Evolutionary conservation across 2,113 vertebrate species (phyloP), one percentile per base, ranked within the genome.

Genomic region (Corvus moneduloides): DNA sequence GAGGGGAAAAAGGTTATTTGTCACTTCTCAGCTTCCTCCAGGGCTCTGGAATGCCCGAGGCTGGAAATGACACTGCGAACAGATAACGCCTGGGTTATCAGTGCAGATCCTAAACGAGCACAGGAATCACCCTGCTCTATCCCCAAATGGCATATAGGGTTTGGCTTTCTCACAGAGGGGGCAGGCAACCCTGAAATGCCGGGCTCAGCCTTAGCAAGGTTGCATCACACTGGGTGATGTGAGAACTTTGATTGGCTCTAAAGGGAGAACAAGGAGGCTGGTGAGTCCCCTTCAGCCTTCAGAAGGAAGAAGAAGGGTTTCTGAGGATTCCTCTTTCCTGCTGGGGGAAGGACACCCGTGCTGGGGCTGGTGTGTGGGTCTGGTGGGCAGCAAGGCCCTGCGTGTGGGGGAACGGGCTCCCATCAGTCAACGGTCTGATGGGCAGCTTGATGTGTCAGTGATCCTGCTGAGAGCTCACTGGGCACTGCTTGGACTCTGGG

Each of bases 171-270:
- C 49, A 10, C 66, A 68, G 28, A 0, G 2, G 16, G 13, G 13
- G 71, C 81, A 61, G 67, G 4, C 13, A 48, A 12, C 5, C 2
- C 46, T 27, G 41, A 69, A 33, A 27, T 48, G 37, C 71, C 46
- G 58, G 44, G 32, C 64, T 84, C 16, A 69, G 58, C 71, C 67
- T 73, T 7, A 23, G 51, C 41, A 12, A 61, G 28, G 20, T 4
- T 37, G 11, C 10, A 7, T 58, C 5, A 3, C 17, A 2, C 17
- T 69, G 61, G 2, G 3, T 3, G 17, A 44, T 0, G 0, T 18
- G 56, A 3, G 3, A 55, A 32, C 10, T 4, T n/a, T 10, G 18
- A n/a, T 5, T 56, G n/a, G 11, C 24, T 30, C 43, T 4, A 18
- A 18, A 58, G 49, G 43, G 51, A 81, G 18, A 74, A 1, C 13